Evolutionary conservation across 1,140 invertebrate genomes (phyloP).

Genomic region (Kradibia gibbosae): DNA sequence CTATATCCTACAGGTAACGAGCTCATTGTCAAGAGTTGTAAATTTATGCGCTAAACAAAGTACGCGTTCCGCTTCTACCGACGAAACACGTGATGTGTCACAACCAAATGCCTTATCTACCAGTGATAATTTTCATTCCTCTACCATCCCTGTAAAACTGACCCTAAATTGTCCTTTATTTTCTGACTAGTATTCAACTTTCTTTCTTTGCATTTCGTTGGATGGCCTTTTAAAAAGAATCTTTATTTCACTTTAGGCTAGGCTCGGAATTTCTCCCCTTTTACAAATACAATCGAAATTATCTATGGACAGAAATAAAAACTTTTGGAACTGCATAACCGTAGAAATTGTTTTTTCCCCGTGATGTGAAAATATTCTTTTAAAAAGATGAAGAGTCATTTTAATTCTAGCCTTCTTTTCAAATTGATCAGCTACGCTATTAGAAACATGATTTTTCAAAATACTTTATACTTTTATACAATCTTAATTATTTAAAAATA

Average conservation of each 20-base stretch:
- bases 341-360: too few relatives aligned
- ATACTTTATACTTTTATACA: too few relatives aligned
- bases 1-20: constrained; percentile 35
- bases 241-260: background rate
- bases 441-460: too few relatives aligned
- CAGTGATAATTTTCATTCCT: constrained; percentile 20
- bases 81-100: background rate
- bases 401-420: too few relatives aligned
- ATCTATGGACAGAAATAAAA: too few relatives aligned
- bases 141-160: background rate
- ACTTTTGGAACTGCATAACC: too few relatives aligned
- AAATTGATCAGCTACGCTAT: too few relatives aligned
- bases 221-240: background rate
- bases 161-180: background rate
- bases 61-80: background rate
- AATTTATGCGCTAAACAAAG: constrained; percentile 33
- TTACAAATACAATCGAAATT: constrained; percentile 21
- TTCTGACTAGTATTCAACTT: background rate
- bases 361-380: too few relatives aligned
- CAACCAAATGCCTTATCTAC: constrained; percentile 22
- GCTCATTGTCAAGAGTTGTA: constrained; percentile 28
- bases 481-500: too few relatives aligned
- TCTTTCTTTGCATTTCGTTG: background rate
- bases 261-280: background rate
- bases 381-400: too few relatives aligned